Evolutionary conservation across 2,888 invertebrate genomes (phyloP).

Genomic region (Napeogenes inachia): DNA sequence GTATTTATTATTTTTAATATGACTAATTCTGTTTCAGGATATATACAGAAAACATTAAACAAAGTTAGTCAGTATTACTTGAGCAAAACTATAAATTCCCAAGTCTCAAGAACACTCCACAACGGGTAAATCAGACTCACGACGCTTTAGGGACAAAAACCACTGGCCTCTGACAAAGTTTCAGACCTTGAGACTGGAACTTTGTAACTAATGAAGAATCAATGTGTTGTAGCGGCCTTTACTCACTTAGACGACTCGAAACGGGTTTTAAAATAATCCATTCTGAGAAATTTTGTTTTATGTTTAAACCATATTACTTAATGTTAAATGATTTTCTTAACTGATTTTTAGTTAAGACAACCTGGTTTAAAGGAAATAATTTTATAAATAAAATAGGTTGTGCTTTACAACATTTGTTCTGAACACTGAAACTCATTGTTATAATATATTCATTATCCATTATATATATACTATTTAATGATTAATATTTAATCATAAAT

Average conservation of each 20-base stretch:
- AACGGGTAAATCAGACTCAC: background rate
- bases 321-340: no score
- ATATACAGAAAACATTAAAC: background rate
- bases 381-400: no score
- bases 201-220: conserved; percentile 6
- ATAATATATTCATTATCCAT: no score
- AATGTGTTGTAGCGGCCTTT: conserved; percentile 3
- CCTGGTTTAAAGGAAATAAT: no score
- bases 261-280: background rate
- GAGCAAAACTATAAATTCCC: conserved; percentile 1
- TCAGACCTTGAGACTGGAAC: conserved; percentile 1
- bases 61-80: background rate
- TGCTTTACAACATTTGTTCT: no score
- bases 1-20: background rate
- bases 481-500: no score
- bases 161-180: conserved; percentile 5
- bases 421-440: no score
- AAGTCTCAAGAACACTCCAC: conserved; percentile 1
- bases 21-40: background rate
- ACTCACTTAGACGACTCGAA: background rate
- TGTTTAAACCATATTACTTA: no score
- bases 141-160: conserved; percentile 3
- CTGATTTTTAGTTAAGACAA: no score
- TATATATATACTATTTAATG: no score
- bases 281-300: background rate